These are phyloP conservation scores for Nymphalis io DNA, from an alignment of 1,140 invertebrate genomes.

Conservation along the genomic window DNA sequence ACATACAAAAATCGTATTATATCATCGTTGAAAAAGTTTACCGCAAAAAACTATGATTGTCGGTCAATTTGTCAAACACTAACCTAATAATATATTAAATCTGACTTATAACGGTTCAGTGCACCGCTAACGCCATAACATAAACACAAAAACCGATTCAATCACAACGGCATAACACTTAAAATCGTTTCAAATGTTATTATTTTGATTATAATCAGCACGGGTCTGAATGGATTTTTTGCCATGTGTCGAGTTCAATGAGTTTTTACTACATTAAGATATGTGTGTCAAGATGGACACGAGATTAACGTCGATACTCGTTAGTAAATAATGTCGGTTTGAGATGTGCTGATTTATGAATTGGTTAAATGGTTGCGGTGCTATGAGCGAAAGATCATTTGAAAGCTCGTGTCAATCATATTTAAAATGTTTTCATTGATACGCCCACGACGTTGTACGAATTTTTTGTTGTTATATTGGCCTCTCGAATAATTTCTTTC, in stretches of 20 bases:
- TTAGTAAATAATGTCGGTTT: conserved; percentile 30
- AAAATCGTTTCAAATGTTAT: not conserved
- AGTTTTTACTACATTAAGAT: conserved; percentile 34
- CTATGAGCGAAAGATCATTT: conserved; percentile 13
- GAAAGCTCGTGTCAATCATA: conserved; percentile 5
- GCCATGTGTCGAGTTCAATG: conserved; percentile 28
- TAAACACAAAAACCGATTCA: not conserved
- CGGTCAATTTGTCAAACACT: conserved; percentile 41
- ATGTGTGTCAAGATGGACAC: conserved; percentile 39
- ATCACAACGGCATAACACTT: not conserved
- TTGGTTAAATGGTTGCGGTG: conserved; percentile 17
- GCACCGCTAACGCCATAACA: not conserved
- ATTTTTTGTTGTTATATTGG: not conserved
- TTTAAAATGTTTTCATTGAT: too few relatives aligned
- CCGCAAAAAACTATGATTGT: conserved; percentile 27
- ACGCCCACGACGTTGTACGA: not conserved
- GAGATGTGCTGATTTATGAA: conserved; percentile 28
- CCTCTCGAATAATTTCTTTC: too few relatives aligned
- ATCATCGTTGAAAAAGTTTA: conserved; percentile 18
- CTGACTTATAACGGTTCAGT: conserved; percentile 35
- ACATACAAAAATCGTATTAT: conserved; percentile 2
- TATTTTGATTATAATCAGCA: conserved; percentile 29
- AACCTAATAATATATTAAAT: conserved; percentile 44
- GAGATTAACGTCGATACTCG: conserved; percentile 34
- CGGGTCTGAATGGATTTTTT: conserved; percentile 34